These are phyloP conservation scores for Lagria hirta DNA, from an alignment of 2,888 invertebrate species.

Conservation along the genomic window DNA sequence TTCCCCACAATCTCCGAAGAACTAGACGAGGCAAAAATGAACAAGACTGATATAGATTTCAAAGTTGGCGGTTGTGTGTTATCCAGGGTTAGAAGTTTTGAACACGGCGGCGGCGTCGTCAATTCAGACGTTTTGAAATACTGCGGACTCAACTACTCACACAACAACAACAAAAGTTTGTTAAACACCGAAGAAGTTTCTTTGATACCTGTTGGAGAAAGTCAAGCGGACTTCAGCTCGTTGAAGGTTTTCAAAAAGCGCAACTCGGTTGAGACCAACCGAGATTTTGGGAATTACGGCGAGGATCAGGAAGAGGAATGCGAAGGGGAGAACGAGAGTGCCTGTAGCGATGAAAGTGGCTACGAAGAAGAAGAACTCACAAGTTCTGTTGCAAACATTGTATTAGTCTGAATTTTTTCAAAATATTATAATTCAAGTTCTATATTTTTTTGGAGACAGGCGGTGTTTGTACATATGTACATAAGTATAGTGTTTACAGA, in stretches of 20 bases:
- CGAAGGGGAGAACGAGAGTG: conserved; percentile 66
- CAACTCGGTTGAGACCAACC: conserved; percentile 31
- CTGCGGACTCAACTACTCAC: conserved; percentile 39
- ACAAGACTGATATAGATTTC: conserved; percentile 51
- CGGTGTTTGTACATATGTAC: conserved; percentile 20
- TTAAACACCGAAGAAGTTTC: conserved; percentile 51
- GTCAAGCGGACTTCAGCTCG: conserved; percentile 51
- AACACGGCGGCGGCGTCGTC: no score
- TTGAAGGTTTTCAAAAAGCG: conserved; percentile 53
- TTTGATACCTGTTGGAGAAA: conserved; percentile 52
- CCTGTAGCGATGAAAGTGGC: conserved; percentile 88
- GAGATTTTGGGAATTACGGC: conserved; percentile 56
- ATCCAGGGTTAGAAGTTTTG: conserved; percentile 46
- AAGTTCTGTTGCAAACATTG: conserved; percentile 49
- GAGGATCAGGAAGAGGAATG: conserved; percentile 54
- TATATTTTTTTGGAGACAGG: conserved; percentile 1
- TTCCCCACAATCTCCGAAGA: conserved; percentile 30
- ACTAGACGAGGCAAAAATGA: conserved; percentile 34
- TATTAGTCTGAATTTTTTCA: conserved; percentile 40
- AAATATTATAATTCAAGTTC: conserved; percentile 17
- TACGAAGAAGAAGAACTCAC: conserved; percentile 75
- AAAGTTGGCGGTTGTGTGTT: conserved; percentile 53
- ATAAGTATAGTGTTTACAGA: conserved; percentile 24
- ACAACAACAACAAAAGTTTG: conserved; percentile 36
- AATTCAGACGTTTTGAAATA: conserved; percentile 45